Percentiles rank a stretch among this genome's conserved stretches.
These are phyloP conservation scores for Cotesia chilonis DNA, from an alignment of 1,140 invertebrate genomes.

Conservation along the genomic window DNA sequence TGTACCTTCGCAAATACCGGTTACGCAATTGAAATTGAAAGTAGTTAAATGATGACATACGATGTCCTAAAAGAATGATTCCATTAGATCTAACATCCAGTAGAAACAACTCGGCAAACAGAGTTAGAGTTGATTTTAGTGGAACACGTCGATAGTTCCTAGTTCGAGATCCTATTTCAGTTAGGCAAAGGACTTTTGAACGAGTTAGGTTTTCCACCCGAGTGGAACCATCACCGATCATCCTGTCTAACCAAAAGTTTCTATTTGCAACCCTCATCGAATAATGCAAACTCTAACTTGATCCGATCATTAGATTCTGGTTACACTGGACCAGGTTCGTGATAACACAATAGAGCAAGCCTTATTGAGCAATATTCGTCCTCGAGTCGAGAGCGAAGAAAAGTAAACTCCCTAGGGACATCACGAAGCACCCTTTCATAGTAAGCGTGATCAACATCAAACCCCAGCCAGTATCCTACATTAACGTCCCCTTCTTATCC, in stretches of 20 bases:
- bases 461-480: slow-evolving; percentile 17
- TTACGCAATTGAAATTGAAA: neutral
- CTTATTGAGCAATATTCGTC: slow-evolving; percentile 14
- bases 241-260: slow-evolving; percentile 57
- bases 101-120: slow-evolving; percentile 39
- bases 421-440: slow-evolving; percentile 52
- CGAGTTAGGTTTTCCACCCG: slow-evolving; percentile 59
- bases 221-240: slow-evolving; percentile 55
- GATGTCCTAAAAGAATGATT: neutral
- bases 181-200: slow-evolving; percentile 61
- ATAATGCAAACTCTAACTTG: slow-evolving; percentile 15
- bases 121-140: slow-evolving; percentile 53
- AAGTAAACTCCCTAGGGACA: slow-evolving; percentile 54
- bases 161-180: slow-evolving; percentile 41
- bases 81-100: too few relatives aligned
- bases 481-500: slow-evolving; percentile 30
- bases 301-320: neutral
- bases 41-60: neutral
- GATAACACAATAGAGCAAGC: neutral
- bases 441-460: slow-evolving; percentile 37
- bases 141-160: slow-evolving; percentile 65
- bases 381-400: slow-evolving; percentile 14
- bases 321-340: too few relatives aligned
- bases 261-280: neutral
- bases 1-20: slow-evolving; percentile 32